Conservation (phyloP, 2,888 invertebrate species). For the Sycophila texana region DNA sequence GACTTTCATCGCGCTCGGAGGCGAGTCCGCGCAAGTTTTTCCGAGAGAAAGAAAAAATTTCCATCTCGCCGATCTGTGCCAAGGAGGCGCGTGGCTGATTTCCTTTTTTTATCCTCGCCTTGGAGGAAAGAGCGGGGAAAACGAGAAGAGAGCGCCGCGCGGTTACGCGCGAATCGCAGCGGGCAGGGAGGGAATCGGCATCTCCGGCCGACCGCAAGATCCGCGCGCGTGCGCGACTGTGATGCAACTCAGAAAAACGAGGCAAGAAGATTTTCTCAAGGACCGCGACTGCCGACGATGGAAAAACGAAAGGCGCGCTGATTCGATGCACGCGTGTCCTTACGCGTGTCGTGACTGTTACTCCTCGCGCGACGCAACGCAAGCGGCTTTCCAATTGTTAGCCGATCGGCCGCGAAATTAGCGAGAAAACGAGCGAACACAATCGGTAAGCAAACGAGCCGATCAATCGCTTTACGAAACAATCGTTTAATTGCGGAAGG, state of each 20-base stretch:
- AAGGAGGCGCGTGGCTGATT: conserved; percentile 52
- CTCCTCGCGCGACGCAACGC: background rate
- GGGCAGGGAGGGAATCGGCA: conserved; percentile 25
- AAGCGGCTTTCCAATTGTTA: conserved; percentile 52
- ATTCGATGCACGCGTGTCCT: conserved; percentile 30
- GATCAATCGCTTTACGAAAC: no score
- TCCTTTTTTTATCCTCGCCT: conserved; percentile 50
- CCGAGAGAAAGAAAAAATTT: conserved; percentile 23
- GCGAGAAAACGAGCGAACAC: no score
- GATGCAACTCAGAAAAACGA: conserved; percentile 71
- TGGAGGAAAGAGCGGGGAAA: conserved; percentile 50
- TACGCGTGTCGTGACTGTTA: conserved; percentile 26
- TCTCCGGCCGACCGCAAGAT: conserved; percentile 12
- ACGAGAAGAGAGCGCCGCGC: conserved; percentile 44
- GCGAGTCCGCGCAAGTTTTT: background rate
- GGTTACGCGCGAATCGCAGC: conserved; percentile 16
- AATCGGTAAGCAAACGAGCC: no score
- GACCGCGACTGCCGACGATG: conserved; percentile 67
- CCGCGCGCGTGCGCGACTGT: conserved; percentile 62
- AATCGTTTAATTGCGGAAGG: no score
- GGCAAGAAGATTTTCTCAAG: conserved; percentile 73
- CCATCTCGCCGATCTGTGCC: conserved; percentile 50
- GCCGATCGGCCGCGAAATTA: background rate
- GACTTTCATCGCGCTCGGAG: conserved; percentile 4
- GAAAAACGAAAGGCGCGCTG: conserved; percentile 73